A percentile compares a stretch with the other conserved stretches of the same genome.
Evolutionary conservation across 2,797 vertebrate species (phyloP).

Genomic region (Argentina silus): DNA sequence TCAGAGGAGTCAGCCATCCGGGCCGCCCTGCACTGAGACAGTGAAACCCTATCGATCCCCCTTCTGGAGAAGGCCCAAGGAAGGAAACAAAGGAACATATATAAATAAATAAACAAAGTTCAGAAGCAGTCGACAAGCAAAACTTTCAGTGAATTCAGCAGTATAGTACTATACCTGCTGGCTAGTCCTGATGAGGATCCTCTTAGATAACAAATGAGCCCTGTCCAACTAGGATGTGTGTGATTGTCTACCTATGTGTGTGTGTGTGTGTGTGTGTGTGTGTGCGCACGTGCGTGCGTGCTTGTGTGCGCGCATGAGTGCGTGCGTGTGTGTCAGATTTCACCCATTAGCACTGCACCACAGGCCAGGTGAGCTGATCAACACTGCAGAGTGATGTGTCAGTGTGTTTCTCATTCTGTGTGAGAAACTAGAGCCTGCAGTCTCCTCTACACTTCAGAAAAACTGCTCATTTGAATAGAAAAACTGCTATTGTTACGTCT

Average conservation of each 20-base stretch:
- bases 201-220: neutral
- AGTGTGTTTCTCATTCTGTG: neutral
- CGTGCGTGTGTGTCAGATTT: constrained; percentile 12
- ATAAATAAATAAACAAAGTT: neutral
- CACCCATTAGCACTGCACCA: constrained; percentile 11
- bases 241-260: neutral
- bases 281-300: constrained; percentile 13
- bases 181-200: neutral
- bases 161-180: neutral
- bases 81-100: neutral
- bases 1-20: constrained; percentile 25
- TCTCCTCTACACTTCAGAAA: too few species aligned
- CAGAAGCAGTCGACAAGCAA: neutral
- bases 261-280: constrained; percentile 9
- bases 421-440: constrained; percentile 11
- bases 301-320: constrained; percentile 6
- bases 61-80: constrained; percentile 32
- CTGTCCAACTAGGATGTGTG: neutral
- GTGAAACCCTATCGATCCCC: constrained; percentile 38
- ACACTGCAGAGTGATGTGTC: constrained; percentile 2
- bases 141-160: constrained; percentile 11
- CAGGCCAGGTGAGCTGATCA: neutral
- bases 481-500: too few species aligned
- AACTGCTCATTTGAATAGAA: too few species aligned
- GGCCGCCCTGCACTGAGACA: constrained; percentile 23